A percentile compares a stretch with the other conserved stretches of the same genome.
Evolutionary conservation across 2,113 vertebrate species (phyloP).

Genomic region (Phaethon lepturus): DNA sequence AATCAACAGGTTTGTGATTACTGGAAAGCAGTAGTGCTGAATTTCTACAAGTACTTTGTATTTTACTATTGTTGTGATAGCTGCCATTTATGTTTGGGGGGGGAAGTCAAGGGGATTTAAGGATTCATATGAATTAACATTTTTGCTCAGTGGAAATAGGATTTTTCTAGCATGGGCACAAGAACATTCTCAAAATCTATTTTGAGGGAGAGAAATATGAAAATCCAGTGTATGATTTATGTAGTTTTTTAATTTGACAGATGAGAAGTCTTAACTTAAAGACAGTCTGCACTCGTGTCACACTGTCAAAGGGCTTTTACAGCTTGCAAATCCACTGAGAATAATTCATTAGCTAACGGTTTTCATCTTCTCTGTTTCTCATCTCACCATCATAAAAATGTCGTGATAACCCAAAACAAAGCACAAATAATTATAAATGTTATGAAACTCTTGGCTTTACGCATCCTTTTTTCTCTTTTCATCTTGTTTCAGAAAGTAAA

Average conservation of each 20-base stretch:
- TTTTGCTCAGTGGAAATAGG: not conserved
- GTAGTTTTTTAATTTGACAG: not conserved
- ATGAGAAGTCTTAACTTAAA: not conserved
- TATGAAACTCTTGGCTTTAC: not conserved
- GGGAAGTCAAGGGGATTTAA: not conserved
- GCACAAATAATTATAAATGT: conserved; percentile 10
- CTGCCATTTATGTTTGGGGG: not conserved
- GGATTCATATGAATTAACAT: not conserved
- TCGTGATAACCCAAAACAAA: conserved; percentile 4
- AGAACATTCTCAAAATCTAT: not conserved
- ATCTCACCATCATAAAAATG: not conserved
- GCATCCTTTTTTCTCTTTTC: not conserved
- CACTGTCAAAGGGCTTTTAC: not conserved
- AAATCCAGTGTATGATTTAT: not conserved
- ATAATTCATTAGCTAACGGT: conserved; percentile 42
- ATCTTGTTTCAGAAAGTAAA: not conserved
- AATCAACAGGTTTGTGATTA: not conserved
- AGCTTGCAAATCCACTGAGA: conserved; percentile 29
- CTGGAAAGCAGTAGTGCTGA: not conserved
- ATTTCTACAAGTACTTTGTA: not conserved
- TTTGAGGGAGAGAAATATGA: not conserved
- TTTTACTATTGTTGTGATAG: not conserved
- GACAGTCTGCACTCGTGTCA: not conserved
- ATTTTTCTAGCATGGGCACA: not conserved
- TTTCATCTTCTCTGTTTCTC: conserved; percentile 30